Evolutionary conservation across 2,888 invertebrate genomes (phyloP), one percentile per base, ranked within the genome.

Genomic region (Metellina segmentata): DNA sequence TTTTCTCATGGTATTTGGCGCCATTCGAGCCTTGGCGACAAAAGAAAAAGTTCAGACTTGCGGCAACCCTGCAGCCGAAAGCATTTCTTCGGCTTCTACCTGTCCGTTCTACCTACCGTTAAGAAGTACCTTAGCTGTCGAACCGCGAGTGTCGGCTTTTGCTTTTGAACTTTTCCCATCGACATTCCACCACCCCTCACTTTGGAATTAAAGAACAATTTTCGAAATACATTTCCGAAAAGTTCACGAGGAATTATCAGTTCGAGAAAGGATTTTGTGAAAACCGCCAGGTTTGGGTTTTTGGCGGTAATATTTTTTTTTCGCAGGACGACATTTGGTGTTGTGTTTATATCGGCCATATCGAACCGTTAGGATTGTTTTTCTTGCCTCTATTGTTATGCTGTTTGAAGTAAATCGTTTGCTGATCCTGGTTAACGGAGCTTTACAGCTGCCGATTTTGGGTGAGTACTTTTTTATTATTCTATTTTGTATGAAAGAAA

Each of bases 21-120:
- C 61, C 61, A 61, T 6, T 61, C 61, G 8, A 7, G 11, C 34
- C 9, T 86, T 86, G 86, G 86, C 86, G 86, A 86, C 81, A n/a
- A 1, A 52, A 51, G 16, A 86, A 51, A 82, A 89, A 83, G 77
- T 71, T 69, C 49, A 20, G 13, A 51, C 34, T 16, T n/a, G 11
- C 52, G 82, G 89, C 82, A 89, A 89, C 89, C 89, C 89, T 70
- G 71, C 49, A 49, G 53, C 49, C 61, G 6, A 61, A 61, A 69
- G 69, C 89, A 83, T 89, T 89, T 89, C 89, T 89, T 89, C 20
- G 89, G 83, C 78, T 89, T 81, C 89, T 89, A 89, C 89, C 89
- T 89, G 89, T 34, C 77, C 89, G 82, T 74, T 89, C 20, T 82
- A 70, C 51, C 81, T 89, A 75, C 89, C 89, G 89, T 89, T 89